phyloP scores from a whole-genome alignment of 2,888 invertebrate species.

The Lapara coniferarum region DNA sequence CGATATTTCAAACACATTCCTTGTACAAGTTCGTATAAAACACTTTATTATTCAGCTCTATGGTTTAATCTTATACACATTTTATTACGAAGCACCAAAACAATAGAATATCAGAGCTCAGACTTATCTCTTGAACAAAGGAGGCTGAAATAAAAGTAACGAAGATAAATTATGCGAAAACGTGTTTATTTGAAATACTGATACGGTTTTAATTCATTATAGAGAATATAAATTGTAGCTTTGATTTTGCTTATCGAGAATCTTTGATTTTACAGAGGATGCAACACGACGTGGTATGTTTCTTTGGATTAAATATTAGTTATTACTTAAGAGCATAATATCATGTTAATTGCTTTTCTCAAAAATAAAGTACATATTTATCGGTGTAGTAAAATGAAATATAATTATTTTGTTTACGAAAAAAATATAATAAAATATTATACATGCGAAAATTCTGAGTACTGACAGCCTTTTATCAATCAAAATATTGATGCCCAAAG shows the following conservation, averaged over 20 bases:
- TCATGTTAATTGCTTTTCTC: too few species aligned
- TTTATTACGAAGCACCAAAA: background rate
- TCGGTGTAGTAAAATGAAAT: too few species aligned
- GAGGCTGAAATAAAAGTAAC: background rate
- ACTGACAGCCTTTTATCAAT: too few species aligned
- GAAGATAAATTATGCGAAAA: conserved; percentile 8
- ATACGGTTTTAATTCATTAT: background rate
- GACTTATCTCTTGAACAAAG: conserved; percentile 10
- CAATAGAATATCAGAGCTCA: background rate
- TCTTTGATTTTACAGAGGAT: background rate
- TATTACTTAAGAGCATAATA: background rate
- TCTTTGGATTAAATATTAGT: background rate
- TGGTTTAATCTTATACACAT: conserved; percentile 2
- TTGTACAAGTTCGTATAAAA: background rate
- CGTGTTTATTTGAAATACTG: background rate
- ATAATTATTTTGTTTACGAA: too few species aligned
- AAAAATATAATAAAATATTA: too few species aligned
- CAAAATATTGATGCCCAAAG: too few species aligned
- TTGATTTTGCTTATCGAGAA: conserved; percentile 1
- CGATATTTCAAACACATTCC: background rate
- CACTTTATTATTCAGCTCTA: background rate
- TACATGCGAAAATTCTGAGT: too few species aligned
- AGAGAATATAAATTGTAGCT: background rate
- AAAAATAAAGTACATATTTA: too few species aligned
- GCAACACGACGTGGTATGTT: background rate